Conservation (phyloP, 1,140 invertebrate species). For the Manduca sexta region DNA sequence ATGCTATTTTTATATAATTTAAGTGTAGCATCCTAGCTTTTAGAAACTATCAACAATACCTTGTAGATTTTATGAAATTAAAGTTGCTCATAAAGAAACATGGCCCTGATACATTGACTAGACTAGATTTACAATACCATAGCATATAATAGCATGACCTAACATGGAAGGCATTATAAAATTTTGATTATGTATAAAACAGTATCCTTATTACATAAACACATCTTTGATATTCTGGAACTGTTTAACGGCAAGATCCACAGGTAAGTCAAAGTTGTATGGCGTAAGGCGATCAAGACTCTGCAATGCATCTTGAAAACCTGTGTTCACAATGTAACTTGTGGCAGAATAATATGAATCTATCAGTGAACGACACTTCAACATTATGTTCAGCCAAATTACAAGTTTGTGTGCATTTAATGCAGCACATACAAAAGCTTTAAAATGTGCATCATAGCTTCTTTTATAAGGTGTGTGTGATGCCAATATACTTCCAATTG, state of each 20-base stretch:
- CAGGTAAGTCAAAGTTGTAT: constrained; percentile 93
- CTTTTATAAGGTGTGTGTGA: constrained; percentile 94
- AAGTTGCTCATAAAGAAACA: too few relatives aligned
- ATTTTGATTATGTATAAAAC: constrained; percentile 38
- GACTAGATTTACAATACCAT: constrained; percentile 2
- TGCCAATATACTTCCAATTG: constrained; percentile 93
- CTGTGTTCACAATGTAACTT: constrained; percentile 97
- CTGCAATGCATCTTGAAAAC: constrained; percentile 95
- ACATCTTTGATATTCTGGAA: constrained; percentile 99
- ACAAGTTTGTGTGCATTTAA: constrained; percentile 95
- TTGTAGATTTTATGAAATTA: too few relatives aligned
- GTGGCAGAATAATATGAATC: constrained; percentile 94
- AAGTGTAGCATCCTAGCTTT: too few relatives aligned
- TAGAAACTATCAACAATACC: too few relatives aligned
- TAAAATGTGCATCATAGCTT: constrained; percentile 97
- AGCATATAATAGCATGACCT: constrained; percentile 23
- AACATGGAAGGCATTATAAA: constrained; percentile 42
- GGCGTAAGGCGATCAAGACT: constrained; percentile 90
- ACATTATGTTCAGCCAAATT: constrained; percentile 93
- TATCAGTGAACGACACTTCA: constrained; percentile 90
- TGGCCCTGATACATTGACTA: not conserved
- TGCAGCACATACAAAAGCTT: constrained; percentile 97
- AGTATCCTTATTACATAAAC: constrained; percentile 78
- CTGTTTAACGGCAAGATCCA: constrained; percentile 95
- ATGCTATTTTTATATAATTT: too few relatives aligned